Conservation (phyloP, 2,888 invertebrate species). For the Allygus modestus region DNA sequence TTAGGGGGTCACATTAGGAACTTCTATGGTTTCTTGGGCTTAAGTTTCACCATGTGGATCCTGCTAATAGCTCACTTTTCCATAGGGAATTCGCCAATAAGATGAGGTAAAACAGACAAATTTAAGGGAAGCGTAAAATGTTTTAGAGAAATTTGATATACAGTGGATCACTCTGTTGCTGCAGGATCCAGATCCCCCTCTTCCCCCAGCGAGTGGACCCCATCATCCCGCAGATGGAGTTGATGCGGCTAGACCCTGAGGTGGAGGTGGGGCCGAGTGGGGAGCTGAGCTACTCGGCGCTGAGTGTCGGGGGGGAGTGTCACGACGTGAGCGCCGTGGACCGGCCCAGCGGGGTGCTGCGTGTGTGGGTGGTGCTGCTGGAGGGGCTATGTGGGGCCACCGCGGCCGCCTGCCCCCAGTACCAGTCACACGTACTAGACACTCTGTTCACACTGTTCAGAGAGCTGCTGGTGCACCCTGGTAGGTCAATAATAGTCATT, state of each 20-base stretch:
- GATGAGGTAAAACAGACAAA: too few species aligned
- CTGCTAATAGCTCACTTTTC: too few species aligned
- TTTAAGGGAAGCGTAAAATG: too few species aligned
- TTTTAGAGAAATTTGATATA: too few species aligned
- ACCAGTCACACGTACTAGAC: constrained; percentile 92
- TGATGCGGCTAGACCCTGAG: constrained; percentile 80
- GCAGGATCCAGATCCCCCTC: constrained; percentile 85
- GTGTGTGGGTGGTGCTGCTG: constrained; percentile 76
- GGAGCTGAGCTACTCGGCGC: constrained; percentile 81
- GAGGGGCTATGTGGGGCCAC: constrained; percentile 83
- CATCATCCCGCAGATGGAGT: constrained; percentile 87
- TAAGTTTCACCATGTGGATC: too few species aligned
- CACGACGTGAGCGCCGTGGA: constrained; percentile 80
- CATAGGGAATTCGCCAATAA: too few species aligned
- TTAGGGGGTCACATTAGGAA: too few species aligned
- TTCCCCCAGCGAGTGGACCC: constrained; percentile 90
- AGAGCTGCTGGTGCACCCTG: constrained; percentile 86
- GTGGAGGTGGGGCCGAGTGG: constrained; percentile 76
- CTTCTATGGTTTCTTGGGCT: too few species aligned
- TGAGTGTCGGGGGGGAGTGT: constrained; percentile 73
- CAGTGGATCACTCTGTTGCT: too few species aligned
- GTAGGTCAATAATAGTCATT: constrained; percentile 70
- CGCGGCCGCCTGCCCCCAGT: constrained; percentile 86
- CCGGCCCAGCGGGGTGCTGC: constrained; percentile 88
- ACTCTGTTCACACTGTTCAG: constrained; percentile 90